phyloP scores from a whole-genome alignment of 2,888 invertebrate species.

The Nysson spinosus region DNA sequence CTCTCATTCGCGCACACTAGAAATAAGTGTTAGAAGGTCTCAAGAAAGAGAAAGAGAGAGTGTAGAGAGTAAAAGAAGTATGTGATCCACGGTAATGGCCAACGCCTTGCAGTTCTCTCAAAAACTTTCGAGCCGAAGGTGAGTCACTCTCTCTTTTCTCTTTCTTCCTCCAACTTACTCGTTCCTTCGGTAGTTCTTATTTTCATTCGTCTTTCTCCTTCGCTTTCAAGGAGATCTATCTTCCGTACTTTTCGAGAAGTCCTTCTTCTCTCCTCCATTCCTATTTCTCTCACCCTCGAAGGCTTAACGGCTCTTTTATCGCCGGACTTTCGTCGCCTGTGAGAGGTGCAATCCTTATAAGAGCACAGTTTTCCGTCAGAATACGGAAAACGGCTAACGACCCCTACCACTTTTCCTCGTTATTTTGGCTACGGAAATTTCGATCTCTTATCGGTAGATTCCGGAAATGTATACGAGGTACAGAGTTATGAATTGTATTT shows the following conservation, averaged over 20 bases:
- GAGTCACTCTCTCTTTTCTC: slow-evolving; percentile 38
- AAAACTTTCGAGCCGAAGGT: slow-evolving; percentile 58
- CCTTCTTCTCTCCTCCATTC: slow-evolving; percentile 24
- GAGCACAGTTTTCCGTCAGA: slow-evolving; percentile 37
- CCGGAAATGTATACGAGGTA: no score
- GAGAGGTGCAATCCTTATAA: slow-evolving; percentile 58
- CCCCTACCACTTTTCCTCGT: no score
- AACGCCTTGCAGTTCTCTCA: slow-evolving; percentile 42
- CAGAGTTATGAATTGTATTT: no score
- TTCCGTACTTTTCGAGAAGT: neutral
- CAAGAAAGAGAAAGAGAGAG: slow-evolving; percentile 9
- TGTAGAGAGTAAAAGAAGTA: slow-evolving; percentile 47
- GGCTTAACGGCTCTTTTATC: slow-evolving; percentile 64
- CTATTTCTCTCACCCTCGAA: slow-evolving; percentile 44
- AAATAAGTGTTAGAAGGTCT: no score
- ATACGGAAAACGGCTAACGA: slow-evolving; percentile 39
- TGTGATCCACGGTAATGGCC: slow-evolving; percentile 63
- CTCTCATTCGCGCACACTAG: neutral
- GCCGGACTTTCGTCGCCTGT: slow-evolving; percentile 50
- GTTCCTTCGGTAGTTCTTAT: no score
- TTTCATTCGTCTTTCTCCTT: neutral
- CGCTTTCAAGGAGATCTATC: slow-evolving; percentile 30
- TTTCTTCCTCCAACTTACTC: neutral
- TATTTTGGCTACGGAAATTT: no score
- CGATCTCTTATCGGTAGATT: no score